A percentile compares a stretch with the other conserved stretches of the same genome.
phyloP scores from a whole-genome alignment of 2,113 vertebrate species.

The Amazona guildingii region DNA sequence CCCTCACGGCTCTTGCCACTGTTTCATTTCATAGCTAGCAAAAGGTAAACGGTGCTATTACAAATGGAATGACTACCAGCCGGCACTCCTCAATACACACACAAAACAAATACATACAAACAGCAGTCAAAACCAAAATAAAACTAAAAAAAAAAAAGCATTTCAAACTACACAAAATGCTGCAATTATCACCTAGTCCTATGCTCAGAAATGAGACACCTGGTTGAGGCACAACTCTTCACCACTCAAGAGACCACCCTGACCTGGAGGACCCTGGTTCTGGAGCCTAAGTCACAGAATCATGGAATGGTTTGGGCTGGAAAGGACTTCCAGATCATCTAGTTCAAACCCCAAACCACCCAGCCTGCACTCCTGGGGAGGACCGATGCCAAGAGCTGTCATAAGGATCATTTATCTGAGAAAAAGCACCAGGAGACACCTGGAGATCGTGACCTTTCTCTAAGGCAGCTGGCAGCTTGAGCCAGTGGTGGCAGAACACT shows the following conservation, averaged over 20 bases:
- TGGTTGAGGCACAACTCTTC: neutral
- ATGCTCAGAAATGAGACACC: neutral
- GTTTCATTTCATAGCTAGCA: neutral
- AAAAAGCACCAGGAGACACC: neutral
- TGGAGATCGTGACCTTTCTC: no score
- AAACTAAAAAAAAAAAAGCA: no score
- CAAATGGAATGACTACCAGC: neutral
- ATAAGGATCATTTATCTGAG: accelerated
- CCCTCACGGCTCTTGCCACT: neutral
- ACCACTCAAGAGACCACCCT: neutral
- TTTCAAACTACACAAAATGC: neutral
- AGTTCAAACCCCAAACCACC: neutral
- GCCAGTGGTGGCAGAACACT: neutral
- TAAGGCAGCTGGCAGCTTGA: neutral
- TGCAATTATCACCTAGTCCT: neutral
- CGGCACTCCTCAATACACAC: neutral
- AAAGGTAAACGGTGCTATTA: neutral
- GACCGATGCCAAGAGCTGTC: neutral
- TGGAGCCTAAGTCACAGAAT: neutral
- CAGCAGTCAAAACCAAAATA: neutral
- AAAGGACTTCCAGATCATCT: neutral
- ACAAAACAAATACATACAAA: neutral
- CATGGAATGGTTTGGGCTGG: neutral
- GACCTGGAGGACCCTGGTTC: accelerated
- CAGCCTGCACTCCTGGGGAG: neutral